A percentile compares a stretch with the other conserved stretches of the same genome.
Evolutionary conservation across 2,888 invertebrate genomes (phyloP).

Genomic region (Temnothorax rugatulus): DNA sequence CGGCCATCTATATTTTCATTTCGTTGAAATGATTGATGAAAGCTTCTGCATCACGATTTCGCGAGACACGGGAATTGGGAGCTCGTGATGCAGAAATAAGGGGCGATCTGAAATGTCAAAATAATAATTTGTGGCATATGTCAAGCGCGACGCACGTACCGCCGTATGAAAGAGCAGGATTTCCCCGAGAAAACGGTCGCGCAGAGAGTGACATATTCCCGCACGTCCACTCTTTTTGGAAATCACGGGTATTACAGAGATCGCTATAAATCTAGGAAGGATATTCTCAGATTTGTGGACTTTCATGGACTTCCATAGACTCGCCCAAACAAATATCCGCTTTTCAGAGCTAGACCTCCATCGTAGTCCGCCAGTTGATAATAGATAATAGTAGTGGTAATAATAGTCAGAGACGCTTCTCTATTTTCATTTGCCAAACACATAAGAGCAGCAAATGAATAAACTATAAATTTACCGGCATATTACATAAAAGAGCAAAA

Average conservation of each 20-base stretch:
- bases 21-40: constrained; percentile 80
- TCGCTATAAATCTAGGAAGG: constrained; percentile 45
- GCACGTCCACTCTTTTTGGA: constrained; percentile 53
- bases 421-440: neutral
- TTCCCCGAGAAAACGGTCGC: constrained; percentile 54
- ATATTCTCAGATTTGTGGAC: constrained; percentile 42
- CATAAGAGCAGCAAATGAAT: neutral
- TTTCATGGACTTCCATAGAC: constrained; percentile 40
- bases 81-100: constrained; percentile 70
- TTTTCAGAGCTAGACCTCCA: constrained; percentile 15
- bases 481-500: neutral
- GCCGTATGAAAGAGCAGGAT: constrained; percentile 64
- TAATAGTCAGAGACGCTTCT: neutral
- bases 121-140: constrained; percentile 80
- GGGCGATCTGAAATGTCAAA: constrained; percentile 77
- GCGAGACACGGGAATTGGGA: constrained; percentile 55
- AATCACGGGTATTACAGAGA: constrained; percentile 45
- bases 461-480: neutral
- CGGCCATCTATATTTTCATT: constrained; percentile 74
- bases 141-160: constrained; percentile 72
- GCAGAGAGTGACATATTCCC: constrained; percentile 42
- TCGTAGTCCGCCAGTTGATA: neutral
- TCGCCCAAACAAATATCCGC: constrained; percentile 27
- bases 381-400: constrained; percentile 9
- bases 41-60: constrained; percentile 26